Base-by-base conservation (phyloP, 2,888 invertebrate genomes). In the Acanthosoma haemorrhoidale region DNA sequence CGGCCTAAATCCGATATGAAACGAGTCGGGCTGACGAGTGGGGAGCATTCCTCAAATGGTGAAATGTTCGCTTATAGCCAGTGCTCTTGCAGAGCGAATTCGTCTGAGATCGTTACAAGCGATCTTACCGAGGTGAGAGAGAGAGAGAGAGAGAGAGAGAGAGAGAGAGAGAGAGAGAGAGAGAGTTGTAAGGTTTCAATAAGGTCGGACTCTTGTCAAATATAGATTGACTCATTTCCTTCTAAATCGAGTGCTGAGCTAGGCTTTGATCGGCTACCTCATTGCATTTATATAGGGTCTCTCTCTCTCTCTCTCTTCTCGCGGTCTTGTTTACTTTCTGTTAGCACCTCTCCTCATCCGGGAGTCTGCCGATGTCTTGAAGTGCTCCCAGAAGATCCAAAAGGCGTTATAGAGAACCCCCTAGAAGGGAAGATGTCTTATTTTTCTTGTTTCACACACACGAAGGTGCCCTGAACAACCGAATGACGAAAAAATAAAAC, bases 201-300 rank as follows among this genome's bases (percentile, higher is more conserved):
- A 73, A 73, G 39, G 66, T 21, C 64, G 66, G 71, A 71, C 72
- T 70, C 71, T 66, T 72, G 72, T 73, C 73, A 73, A 73, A 73
- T 73, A 73, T 73, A 73, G 73, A 73, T 73, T 70, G 73, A 72
- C 71, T 73, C 73, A 73, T 73, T 73, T 73, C 73, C 73, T 71
- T 73, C 67, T 73, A 73, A 73, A 73, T 73, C 72, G 73, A 73
- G 73, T 72, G 71, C 64, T 16, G 38, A 43, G 71, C 25, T 16
- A n/a, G 25, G 15, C 72, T 73, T 73, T 73, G 72, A 73, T 73
- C 72, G 72, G 69, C n/a, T 29, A 68, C 68, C 73, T 74, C 74
- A 73, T 74, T 74, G 74, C 74, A 74, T 74, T 74, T 74, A 74
- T 73, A 74, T 74, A 74, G 74, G 63, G 38, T 58, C 64, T 43